Evolutionary conservation across 2,113 vertebrate genomes (phyloP).

Genomic region (Galeopterus variegatus): DNA sequence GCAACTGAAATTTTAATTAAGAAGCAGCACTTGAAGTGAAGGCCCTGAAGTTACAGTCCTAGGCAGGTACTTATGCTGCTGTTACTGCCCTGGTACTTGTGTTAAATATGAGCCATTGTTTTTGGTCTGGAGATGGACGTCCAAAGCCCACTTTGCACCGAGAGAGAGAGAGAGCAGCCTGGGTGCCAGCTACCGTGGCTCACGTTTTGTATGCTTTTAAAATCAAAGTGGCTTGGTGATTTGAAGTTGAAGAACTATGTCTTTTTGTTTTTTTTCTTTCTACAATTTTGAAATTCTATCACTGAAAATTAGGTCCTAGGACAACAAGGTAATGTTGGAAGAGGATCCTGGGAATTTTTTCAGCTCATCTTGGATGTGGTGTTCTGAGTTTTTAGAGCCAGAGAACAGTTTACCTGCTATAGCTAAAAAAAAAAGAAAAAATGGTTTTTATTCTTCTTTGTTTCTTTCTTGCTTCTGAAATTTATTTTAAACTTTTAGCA

Average conservation of each 20-base stretch:
- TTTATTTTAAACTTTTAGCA: neutral
- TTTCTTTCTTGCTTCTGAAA: slow-evolving; percentile 4
- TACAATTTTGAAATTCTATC: neutral
- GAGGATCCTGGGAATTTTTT: neutral
- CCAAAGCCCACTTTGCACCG: neutral
- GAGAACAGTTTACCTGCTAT: neutral
- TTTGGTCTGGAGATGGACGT: neutral
- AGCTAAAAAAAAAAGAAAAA: neutral
- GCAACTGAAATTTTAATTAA: slow-evolving; percentile 81
- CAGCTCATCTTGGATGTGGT: neutral
- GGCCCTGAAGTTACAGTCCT: neutral
- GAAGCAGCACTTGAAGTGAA: slow-evolving; percentile 19
- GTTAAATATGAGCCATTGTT: neutral
- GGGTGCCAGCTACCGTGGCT: neutral
- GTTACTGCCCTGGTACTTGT: neutral
- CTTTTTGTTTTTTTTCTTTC: neutral
- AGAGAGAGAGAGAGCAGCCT: neutral
- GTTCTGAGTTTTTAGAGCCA: neutral
- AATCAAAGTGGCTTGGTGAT: neutral
- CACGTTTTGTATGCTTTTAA: neutral
- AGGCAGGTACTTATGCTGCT: neutral
- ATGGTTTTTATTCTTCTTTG: neutral
- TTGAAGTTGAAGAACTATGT: neutral
- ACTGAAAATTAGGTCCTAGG: neutral
- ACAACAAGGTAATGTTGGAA: neutral